These are phyloP conservation scores for Drosophila malerkotliana DNA, from an alignment of 1,140 invertebrate species.

Conservation along the genomic window DNA sequence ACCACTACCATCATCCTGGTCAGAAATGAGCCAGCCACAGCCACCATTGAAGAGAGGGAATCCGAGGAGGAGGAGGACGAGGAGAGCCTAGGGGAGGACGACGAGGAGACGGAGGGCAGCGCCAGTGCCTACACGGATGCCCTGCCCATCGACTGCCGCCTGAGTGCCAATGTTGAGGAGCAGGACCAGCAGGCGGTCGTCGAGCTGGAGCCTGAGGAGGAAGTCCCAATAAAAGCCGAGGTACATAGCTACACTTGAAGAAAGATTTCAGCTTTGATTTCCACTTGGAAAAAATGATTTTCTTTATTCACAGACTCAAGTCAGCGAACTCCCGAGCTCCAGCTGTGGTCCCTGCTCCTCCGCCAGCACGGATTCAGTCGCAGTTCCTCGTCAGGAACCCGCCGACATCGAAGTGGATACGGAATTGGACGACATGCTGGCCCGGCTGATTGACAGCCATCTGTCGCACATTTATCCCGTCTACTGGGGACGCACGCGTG, in stretches of 20 bases:
- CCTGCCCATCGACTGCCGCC: constrained; percentile 58
- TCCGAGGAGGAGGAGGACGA: constrained; percentile 7
- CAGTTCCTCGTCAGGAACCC: not conserved
- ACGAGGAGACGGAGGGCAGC: constrained; percentile 48
- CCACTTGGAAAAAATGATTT: not conserved
- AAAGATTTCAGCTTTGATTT: not conserved
- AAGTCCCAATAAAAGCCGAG: constrained; percentile 17
- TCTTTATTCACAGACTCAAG: constrained; percentile 1
- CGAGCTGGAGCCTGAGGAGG: constrained; percentile 36
- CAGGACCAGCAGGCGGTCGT: constrained; percentile 53
- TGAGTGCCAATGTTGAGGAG: constrained; percentile 33
- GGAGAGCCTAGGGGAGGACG: constrained; percentile 1
- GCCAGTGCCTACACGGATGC: constrained; percentile 49
- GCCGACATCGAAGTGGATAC: constrained; percentile 4
- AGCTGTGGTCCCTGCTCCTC: not conserved
- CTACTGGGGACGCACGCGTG: constrained; percentile 85
- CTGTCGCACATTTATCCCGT: constrained; percentile 86
- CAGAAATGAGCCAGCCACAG: constrained; percentile 55
- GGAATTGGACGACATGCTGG: constrained; percentile 51
- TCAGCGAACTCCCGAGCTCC: not conserved
- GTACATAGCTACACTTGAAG: constrained; percentile 13
- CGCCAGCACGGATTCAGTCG: not conserved
- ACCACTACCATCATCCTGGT: constrained; percentile 64
- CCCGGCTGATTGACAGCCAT: constrained; percentile 86
- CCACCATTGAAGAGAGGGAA: constrained; percentile 19